These are phyloP conservation scores for Megamerina dolium DNA, from an alignment of 2,888 invertebrate genomes.

Conservation along the genomic window DNA sequence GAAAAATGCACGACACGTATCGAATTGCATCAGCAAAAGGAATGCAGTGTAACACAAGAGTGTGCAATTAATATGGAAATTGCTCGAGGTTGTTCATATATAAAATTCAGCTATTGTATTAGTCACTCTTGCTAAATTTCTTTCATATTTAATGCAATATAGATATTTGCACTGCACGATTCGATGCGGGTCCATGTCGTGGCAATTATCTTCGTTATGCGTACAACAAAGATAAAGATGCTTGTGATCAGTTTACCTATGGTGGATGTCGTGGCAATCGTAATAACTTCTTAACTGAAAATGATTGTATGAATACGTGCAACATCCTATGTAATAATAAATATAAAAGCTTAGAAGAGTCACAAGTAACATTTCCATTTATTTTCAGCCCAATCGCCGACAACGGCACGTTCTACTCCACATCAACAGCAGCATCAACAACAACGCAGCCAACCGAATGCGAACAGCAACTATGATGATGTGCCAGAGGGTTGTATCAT, in stretches of 20 bases:
- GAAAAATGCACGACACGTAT: slow-evolving; percentile 61
- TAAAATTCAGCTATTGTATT: not conserved
- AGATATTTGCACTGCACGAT: slow-evolving; percentile 79
- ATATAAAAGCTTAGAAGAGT: too few relatives aligned
- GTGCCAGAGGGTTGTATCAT: slow-evolving; percentile 60
- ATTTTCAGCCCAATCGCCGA: slow-evolving; percentile 6
- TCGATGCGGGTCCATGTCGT: slow-evolving; percentile 79
- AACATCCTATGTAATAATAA: slow-evolving; percentile 22
- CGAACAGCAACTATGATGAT: slow-evolving; percentile 17
- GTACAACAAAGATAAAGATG: slow-evolving; percentile 66
- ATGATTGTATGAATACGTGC: slow-evolving; percentile 72
- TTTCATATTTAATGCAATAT: slow-evolving; percentile 13
- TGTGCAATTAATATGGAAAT: slow-evolving; percentile 68
- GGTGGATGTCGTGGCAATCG: slow-evolving; percentile 85
- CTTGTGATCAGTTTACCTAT: slow-evolving; percentile 82
- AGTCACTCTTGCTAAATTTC: not conserved
- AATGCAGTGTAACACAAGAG: slow-evolving; percentile 61
- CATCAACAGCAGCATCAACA: slow-evolving; percentile 11
- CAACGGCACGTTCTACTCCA: slow-evolving; percentile 6
- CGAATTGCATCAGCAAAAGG: slow-evolving; percentile 68
- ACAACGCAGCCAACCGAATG: not conserved
- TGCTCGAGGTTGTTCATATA: slow-evolving; percentile 64
- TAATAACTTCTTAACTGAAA: slow-evolving; percentile 81
- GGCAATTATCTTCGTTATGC: slow-evolving; percentile 84
- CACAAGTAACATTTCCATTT: too few relatives aligned